Conservation (phyloP, 2,113 vertebrate species). For the Hydrochoerus hydrochaeris region DNA sequence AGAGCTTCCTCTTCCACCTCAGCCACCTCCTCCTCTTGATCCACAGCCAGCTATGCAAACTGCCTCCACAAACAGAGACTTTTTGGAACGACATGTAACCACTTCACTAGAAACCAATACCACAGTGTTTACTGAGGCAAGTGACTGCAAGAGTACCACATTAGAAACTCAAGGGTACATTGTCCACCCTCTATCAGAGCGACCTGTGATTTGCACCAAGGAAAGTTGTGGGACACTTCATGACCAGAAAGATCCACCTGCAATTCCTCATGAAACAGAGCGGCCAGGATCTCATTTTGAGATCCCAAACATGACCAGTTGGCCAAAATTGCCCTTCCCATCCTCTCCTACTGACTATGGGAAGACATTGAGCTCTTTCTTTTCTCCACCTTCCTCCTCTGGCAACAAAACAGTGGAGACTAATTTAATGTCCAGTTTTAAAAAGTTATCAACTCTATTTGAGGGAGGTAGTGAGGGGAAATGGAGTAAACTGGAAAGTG, state of each 20-base stretch:
- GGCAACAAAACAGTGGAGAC: constrained; percentile 80
- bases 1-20: constrained; percentile 35
- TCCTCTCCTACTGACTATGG: constrained; percentile 85
- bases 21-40: background rate
- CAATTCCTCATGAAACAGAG: constrained; percentile 54
- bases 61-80: background rate
- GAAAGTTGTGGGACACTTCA: constrained; percentile 24
- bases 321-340: constrained; percentile 89
- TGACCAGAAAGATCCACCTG: constrained; percentile 29
- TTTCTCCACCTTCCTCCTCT: constrained; percentile 86
- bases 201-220: background rate
- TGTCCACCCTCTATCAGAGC: constrained; percentile 47
- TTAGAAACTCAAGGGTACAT: background rate
- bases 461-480: constrained; percentile 88
- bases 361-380: constrained; percentile 91
- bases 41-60: background rate
- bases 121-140: background rate
- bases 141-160: background rate
- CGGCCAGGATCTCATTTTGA: constrained; percentile 87
- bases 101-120: background rate
- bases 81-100: background rate
- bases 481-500: constrained; percentile 79
- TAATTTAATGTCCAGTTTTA: constrained; percentile 91
- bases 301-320: constrained; percentile 85
- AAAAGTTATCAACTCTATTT: constrained; percentile 92